phyloP scores from a whole-genome alignment of 2,797 vertebrate species.

The Malacoraja senta region DNA sequence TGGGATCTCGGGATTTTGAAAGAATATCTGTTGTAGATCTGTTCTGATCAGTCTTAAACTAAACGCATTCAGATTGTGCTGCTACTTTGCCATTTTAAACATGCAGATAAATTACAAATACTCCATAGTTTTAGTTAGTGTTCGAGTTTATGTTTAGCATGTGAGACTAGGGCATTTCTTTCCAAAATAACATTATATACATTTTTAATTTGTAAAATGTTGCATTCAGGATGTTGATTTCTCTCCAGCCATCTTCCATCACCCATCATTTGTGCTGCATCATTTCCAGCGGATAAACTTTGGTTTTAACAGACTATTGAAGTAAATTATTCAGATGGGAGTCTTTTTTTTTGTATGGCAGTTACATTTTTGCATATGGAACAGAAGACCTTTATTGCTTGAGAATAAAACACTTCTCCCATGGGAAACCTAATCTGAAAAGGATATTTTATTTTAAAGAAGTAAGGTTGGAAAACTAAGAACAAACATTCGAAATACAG shows the following conservation, averaged over 20 bases:
- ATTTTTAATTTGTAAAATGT: background rate
- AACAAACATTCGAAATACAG: background rate
- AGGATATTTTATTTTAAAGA: background rate
- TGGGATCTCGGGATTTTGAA: background rate
- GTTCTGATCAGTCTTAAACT: background rate
- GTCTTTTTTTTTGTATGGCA: conserved; percentile 52
- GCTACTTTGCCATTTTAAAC: background rate
- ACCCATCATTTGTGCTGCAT: background rate
- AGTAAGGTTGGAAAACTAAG: background rate
- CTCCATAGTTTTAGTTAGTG: background rate
- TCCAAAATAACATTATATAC: background rate
- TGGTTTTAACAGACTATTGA: conserved; percentile 57
- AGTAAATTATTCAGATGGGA: conserved; percentile 52
- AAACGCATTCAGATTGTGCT: background rate
- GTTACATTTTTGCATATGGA: conserved; percentile 51
- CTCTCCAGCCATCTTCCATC: background rate
- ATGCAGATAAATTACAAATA: background rate
- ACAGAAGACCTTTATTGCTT: background rate
- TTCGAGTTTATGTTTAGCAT: background rate
- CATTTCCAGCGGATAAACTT: conserved; percentile 42
- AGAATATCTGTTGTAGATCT: conserved; percentile 7
- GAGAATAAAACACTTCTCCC: background rate
- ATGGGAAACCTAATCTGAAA: background rate
- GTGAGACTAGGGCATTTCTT: background rate
- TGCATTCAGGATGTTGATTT: background rate